Percentiles rank a stretch among this genome's conserved stretches.
These are phyloP conservation scores for Drosophila kambysellisi DNA, from an alignment of 2,888 invertebrate species.

Conservation along the genomic window DNA sequence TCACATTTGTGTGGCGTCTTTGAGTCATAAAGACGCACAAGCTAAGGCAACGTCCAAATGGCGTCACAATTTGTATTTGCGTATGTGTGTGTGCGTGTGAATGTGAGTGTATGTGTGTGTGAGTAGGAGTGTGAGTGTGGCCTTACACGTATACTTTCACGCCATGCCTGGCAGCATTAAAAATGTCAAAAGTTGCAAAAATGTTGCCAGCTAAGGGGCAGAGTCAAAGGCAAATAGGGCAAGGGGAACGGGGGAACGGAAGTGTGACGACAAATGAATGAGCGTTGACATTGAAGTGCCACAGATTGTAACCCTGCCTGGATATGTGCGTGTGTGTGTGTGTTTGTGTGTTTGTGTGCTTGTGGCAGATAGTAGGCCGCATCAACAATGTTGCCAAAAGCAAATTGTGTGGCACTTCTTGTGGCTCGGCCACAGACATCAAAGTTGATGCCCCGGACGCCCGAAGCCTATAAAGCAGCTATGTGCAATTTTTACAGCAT, in stretches of 20 bases:
- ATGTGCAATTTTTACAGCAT: slow-evolving; percentile 33
- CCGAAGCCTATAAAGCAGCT: slow-evolving; percentile 16
- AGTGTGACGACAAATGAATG: slow-evolving; percentile 70
- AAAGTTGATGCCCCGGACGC: slow-evolving; percentile 54
- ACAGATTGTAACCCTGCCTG: slow-evolving; percentile 27
- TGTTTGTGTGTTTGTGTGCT: slow-evolving; percentile 24
- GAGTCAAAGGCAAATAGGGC: slow-evolving; percentile 52
- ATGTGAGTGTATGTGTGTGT: slow-evolving; percentile 18
- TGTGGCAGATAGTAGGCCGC: slow-evolving; percentile 57
- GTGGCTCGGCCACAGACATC: slow-evolving; percentile 66
- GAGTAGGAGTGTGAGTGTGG: slow-evolving; percentile 33
- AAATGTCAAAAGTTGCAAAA: slow-evolving; percentile 81
- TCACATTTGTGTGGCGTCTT: slow-evolving; percentile 81
- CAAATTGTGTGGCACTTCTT: slow-evolving; percentile 74
- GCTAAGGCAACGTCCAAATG: slow-evolving; percentile 65
- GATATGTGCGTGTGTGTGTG: slow-evolving; percentile 1
- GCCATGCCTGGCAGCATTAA: slow-evolving; percentile 78
- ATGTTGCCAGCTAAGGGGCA: slow-evolving; percentile 62
- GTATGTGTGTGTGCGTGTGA: slow-evolving; percentile 12
- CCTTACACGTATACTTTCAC: slow-evolving; percentile 65
- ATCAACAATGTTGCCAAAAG: slow-evolving; percentile 75
- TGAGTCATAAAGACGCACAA: slow-evolving; percentile 78
- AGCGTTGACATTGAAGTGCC: slow-evolving; percentile 73
- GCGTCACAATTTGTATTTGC: slow-evolving; percentile 33
- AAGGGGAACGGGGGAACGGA: slow-evolving; percentile 29